Evolutionary conservation across 2,113 vertebrate species (phyloP), one percentile per base, ranked within the genome.

Genomic region (Carettochelys insculpta): DNA sequence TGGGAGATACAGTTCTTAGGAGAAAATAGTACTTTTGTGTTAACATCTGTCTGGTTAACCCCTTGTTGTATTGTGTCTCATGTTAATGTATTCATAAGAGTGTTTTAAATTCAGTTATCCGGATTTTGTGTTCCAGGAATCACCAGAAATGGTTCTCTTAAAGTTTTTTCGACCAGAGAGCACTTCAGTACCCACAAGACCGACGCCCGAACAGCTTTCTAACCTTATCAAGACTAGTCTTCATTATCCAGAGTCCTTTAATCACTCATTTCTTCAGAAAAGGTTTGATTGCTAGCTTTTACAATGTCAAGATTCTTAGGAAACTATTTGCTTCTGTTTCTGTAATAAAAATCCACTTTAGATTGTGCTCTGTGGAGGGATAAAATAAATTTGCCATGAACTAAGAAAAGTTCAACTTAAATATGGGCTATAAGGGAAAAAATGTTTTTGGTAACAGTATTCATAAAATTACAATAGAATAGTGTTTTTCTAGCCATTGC

Each of bases 221-320:
- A 98, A 98, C 93, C 98, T 99, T 82, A 98, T 99, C 95, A 99
- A 99, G 96, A 99, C 98, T 47, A 99, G 98, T 94, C 98, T 99
- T 95, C 98, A 98, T 96, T 99, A 99, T 96, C 98, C 99, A 27
- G 98, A 99, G 90, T 99, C 98, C 73, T 98, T 98, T 96, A 98
- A 94, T 94, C 99, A 99, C 86, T 97, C 98, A 5, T 99, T 99
- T 96, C 92, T 97, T 94, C 98, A 98, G 92, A 98, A 99, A 95
- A 99, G 99, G 99, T 99, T 92, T 53, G 94, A 93, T 14, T 1
- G 3, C 73, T 54, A 79, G 38, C 41, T 94, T 86, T 80, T 58
- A 10, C 45, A 82, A 58, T 73, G 24, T 78, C 50, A 20, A 34
- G 45, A 41, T 22, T 5, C 61, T 11, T 12, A 89, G 83, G 41